A percentile compares a stretch with the other conserved stretches of the same genome.
Evolutionary conservation across 2,888 invertebrate species (phyloP).

Genomic region (Synanthedon andrenaeformis): DNA sequence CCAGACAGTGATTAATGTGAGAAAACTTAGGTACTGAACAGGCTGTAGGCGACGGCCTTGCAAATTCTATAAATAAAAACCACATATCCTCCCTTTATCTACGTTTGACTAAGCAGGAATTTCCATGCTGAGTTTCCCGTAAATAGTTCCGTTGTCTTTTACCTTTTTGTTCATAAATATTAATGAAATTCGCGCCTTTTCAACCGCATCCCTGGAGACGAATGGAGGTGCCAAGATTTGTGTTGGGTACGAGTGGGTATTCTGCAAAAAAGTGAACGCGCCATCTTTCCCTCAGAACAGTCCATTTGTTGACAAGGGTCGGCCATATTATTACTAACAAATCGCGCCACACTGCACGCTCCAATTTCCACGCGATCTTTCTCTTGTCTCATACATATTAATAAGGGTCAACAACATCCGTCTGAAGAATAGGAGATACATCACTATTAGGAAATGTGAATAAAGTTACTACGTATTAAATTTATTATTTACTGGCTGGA

Average conservation of each 20-base stretch:
- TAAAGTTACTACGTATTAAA: constrained; percentile 6
- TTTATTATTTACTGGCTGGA: no score
- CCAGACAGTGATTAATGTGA: no score
- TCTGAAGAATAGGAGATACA: constrained; percentile 20
- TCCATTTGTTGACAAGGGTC: constrained; percentile 55
- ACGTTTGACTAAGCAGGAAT: neutral
- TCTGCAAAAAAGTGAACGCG: constrained; percentile 33
- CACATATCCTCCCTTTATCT: neutral
- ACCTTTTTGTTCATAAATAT: constrained; percentile 34
- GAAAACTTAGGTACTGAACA: no score
- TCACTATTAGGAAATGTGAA: constrained; percentile 15
- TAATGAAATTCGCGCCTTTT: constrained; percentile 29
- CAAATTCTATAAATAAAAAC: neutral
- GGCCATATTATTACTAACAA: constrained; percentile 35
- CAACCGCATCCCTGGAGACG: constrained; percentile 32
- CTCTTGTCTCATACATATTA: constrained; percentile 47
- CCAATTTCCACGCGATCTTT: constrained; percentile 33
- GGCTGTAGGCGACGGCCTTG: no score
- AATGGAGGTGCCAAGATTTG: constrained; percentile 44
- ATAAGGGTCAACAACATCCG: constrained; percentile 17
- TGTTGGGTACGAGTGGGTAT: constrained; percentile 32
- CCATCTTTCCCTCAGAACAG: constrained; percentile 35
- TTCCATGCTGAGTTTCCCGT: neutral
- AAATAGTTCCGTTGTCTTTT: constrained; percentile 2
- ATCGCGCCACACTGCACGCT: constrained; percentile 16